Base-by-base conservation (phyloP, 2,888 invertebrate species). In the Doris montereyensis region DNA sequence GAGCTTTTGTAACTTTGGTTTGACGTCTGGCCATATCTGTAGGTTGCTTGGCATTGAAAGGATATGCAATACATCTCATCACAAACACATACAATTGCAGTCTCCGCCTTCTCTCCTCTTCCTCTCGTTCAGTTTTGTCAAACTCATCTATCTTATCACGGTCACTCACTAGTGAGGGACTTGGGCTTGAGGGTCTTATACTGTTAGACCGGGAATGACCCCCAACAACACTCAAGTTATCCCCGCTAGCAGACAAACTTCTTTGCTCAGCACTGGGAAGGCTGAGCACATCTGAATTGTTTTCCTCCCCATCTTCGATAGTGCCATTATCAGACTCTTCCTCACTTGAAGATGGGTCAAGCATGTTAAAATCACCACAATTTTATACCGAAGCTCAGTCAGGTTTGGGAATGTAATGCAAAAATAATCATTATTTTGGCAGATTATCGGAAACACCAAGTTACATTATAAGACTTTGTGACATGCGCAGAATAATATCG, bases 21-120 rank as follows among this genome's bases (percentile, higher is more conserved):
- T 98, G 97, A 83, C 99, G 93, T 75, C 96, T 94, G 1, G 97
- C 97, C 97, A 99, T 97, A 91, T 99, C 99, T 5, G 97, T 98
- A 0, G 98, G 97, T 91, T 99, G 99, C 92, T 99, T 99, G 13
- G 98, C 98, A 93, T 99, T 99, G 93, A 99, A 99, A 5, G 99
- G 99, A 93, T 99, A 99, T 5, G 99, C 97, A 89, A 98, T 95
- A 92, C 98, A 98, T 90, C 99, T 94, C 84, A 98, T 97, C 84
- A 99, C 97, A 92, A 99, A 99, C 84, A 99, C 99, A 92, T 99
- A 99, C 60, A 99, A 93, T 91, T 99, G 99, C 80, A 99, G 94
- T 81, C 97, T 94, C 82, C 95, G 94, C 91, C 98, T 98, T 83
- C 98, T 94, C 88, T 98, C 97, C 90, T 98, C 98, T 92, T 99